These are phyloP conservation scores for Lepidocyrtoides sp. DNA, from an alignment of 2,888 invertebrate genomes.

Conservation along the genomic window DNA sequence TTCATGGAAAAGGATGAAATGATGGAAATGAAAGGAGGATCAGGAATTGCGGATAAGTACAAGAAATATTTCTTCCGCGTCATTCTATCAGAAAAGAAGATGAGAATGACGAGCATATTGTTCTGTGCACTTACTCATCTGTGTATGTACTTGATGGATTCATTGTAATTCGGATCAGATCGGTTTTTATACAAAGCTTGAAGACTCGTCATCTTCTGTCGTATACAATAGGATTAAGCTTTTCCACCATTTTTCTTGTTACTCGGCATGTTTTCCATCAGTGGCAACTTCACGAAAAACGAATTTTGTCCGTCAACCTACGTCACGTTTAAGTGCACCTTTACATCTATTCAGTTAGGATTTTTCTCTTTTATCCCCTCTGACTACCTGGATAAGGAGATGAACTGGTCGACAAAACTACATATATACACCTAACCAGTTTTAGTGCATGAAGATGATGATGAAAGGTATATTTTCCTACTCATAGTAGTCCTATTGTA, in stretches of 20 bases:
- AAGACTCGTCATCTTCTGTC: constrained; percentile 26
- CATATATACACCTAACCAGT: background rate
- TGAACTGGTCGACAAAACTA: background rate
- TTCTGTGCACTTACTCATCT: background rate
- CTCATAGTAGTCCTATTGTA: too few species aligned
- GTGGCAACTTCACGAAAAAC: background rate
- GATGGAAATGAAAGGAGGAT: background rate
- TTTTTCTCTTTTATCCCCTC: background rate
- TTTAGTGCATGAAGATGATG: constrained; percentile 1
- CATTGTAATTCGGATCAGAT: constrained; percentile 51
- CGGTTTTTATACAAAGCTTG: background rate
- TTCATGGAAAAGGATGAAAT: background rate
- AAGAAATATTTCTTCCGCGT: background rate
- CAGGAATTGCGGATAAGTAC: background rate
- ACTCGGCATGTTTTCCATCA: background rate
- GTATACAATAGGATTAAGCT: constrained; percentile 36
- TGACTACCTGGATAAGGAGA: background rate
- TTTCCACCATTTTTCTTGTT: constrained; percentile 13
- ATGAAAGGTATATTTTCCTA: background rate
- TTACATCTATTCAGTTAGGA: background rate
- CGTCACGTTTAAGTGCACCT: background rate
- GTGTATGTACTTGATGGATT: background rate
- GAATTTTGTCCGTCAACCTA: background rate
- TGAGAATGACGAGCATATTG: background rate
- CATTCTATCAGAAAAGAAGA: background rate